A percentile compares a stretch with the other conserved stretches of the same genome.
These are phyloP conservation scores for Diplodus sargus DNA, from an alignment of 2,797 vertebrate genomes.

Conservation along the genomic window DNA sequence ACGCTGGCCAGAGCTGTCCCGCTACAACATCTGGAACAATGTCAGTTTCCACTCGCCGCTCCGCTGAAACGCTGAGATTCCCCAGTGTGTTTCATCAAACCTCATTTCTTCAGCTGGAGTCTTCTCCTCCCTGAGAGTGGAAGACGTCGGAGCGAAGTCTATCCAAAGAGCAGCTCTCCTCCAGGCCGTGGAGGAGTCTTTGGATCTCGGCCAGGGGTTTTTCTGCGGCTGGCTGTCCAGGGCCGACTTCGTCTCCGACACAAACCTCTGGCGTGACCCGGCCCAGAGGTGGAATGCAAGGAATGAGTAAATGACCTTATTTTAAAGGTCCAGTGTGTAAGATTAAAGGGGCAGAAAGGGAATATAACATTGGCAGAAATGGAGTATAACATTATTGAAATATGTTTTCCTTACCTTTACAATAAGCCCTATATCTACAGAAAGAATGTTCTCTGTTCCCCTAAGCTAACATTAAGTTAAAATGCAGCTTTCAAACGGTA, in stretches of 20 bases:
- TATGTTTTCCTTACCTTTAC: too few relatives aligned
- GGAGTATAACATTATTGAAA: too few relatives aligned
- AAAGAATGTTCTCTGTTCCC: too few relatives aligned
- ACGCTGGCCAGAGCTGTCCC: constrained; percentile 56
- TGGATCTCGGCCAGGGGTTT: constrained; percentile 43
- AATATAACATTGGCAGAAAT: too few relatives aligned
- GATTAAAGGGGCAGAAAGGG: too few relatives aligned
- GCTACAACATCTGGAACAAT: constrained; percentile 67
- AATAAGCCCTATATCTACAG: too few relatives aligned
- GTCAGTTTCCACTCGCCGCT: constrained; percentile 53
- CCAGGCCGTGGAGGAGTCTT: constrained; percentile 41
- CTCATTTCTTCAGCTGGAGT: constrained; percentile 18
- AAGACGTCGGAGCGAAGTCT: constrained; percentile 26
- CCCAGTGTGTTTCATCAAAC: constrained; percentile 15
- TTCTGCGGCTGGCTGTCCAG: constrained; percentile 43
- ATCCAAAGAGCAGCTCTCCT: constrained; percentile 29
- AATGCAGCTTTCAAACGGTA: too few relatives aligned
- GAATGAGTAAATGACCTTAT: constrained; percentile 25
- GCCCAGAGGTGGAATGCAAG: constrained; percentile 53
- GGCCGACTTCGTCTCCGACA: constrained; percentile 44
- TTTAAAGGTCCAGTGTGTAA: too few relatives aligned
- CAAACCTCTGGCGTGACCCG: constrained; percentile 47
- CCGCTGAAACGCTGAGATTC: constrained; percentile 21
- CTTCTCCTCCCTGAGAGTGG: constrained; percentile 10
- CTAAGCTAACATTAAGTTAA: too few relatives aligned